phyloP scores from a whole-genome alignment of 2,797 vertebrate genomes.

The Lagocephalus sceleratus region DNA sequence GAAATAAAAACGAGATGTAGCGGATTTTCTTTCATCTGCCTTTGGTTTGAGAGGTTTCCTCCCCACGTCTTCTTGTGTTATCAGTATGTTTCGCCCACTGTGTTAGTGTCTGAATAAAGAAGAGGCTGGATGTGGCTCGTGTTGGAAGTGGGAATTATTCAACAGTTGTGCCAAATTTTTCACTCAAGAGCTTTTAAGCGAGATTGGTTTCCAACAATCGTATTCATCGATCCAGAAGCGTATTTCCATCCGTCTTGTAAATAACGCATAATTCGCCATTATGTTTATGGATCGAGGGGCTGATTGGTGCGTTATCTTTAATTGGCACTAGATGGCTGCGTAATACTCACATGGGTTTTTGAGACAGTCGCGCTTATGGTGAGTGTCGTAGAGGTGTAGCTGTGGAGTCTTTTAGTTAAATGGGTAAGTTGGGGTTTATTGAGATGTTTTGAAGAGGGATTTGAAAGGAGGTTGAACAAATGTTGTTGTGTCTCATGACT shows the following conservation, averaged over 20 bases:
- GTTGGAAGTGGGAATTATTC: slow-evolving; percentile 73
- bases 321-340: slow-evolving; percentile 85
- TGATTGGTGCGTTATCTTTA: slow-evolving; percentile 80
- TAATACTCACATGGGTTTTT: slow-evolving; percentile 74
- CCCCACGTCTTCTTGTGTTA: slow-evolving; percentile 63
- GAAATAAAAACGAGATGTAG: slow-evolving; percentile 68
- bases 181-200: slow-evolving; percentile 57
- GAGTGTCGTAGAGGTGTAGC: slow-evolving; percentile 45
- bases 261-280: slow-evolving; percentile 64
- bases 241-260: slow-evolving; percentile 60
- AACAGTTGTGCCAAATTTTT: slow-evolving; percentile 62
- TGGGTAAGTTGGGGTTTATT: slow-evolving; percentile 46
- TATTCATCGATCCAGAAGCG: slow-evolving; percentile 50
- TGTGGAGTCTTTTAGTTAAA: slow-evolving; percentile 51
- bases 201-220: slow-evolving; percentile 61
- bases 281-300: slow-evolving; percentile 64
- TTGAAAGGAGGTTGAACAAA: slow-evolving; percentile 8
- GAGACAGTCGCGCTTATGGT: slow-evolving; percentile 50
- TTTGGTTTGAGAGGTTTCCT: slow-evolving; percentile 66
- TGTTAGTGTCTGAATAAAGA: slow-evolving; percentile 79
- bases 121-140: slow-evolving; percentile 80
- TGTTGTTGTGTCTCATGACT: slow-evolving; percentile 38
- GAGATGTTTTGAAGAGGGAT: slow-evolving; percentile 24
- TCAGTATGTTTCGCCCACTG: slow-evolving; percentile 78
- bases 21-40: slow-evolving; percentile 70